Percentiles rank a stretch among this genome's conserved stretches.
phyloP scores from a whole-genome alignment of 2,113 vertebrate genomes.

The Anseranas semipalmata region DNA sequence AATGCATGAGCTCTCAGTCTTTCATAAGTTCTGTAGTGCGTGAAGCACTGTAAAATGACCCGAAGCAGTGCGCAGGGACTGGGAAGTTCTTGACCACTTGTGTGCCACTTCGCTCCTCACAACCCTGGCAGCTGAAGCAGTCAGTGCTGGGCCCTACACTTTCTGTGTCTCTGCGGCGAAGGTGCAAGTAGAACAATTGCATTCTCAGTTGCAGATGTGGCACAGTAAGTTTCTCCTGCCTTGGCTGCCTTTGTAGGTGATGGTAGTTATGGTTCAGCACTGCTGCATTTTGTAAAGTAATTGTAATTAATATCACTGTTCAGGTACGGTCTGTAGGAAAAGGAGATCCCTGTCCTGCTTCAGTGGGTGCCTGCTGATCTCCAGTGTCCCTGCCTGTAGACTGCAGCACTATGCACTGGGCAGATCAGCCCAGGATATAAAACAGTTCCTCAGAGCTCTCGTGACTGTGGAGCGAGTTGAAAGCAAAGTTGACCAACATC shows the following conservation, averaged over 20 bases:
- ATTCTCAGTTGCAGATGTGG: neutral
- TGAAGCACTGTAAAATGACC: neutral
- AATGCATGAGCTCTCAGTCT: neutral
- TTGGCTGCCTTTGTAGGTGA: neutral
- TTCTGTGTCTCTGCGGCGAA: neutral
- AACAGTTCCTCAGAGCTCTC: neutral
- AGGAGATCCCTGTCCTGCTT: neutral
- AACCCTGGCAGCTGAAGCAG: neutral
- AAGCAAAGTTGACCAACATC: neutral
- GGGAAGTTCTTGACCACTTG: neutral
- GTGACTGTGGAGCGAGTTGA: too few relatives aligned
- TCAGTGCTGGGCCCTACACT: neutral
- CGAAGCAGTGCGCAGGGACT: neutral
- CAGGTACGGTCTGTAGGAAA: neutral
- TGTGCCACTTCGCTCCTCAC: neutral
- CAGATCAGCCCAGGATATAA: neutral
- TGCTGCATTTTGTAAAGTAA: neutral
- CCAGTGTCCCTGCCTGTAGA: neutral
- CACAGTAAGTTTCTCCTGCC: neutral
- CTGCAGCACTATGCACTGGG: neutral
- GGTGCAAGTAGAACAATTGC: neutral
- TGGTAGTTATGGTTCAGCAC: too few relatives aligned
- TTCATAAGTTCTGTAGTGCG: neutral
- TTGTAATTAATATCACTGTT: accelerated
- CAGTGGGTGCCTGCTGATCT: neutral